Percentiles rank a stretch among this genome's conserved stretches.
Evolutionary conservation across 2,888 invertebrate genomes (phyloP).

Genomic region (Seira musarum): DNA sequence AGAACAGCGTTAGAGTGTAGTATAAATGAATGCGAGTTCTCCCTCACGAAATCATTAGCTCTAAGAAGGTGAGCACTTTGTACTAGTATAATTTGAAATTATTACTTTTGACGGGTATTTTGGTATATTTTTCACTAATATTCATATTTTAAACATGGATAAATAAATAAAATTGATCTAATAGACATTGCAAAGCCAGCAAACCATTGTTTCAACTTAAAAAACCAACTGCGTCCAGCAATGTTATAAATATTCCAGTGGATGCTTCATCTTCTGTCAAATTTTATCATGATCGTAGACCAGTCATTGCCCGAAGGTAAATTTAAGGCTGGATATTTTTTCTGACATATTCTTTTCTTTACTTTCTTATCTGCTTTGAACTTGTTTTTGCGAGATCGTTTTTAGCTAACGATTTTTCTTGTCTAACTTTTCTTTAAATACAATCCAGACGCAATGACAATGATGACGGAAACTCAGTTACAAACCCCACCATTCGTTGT

Average conservation of each 20-base stretch:
- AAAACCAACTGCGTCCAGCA: constrained; percentile 32
- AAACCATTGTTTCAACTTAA: constrained; percentile 42
- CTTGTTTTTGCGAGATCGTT: too few species aligned
- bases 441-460: too few species aligned
- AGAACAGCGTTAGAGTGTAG: constrained; percentile 35
- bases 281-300: constrained; percentile 48
- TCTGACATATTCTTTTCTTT: too few species aligned
- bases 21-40: constrained; percentile 46
- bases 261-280: constrained; percentile 43
- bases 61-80: constrained; percentile 38
- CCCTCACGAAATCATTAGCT: constrained; percentile 36
- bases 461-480: constrained; percentile 2
- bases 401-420: too few species aligned
- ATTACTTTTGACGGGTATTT: too few species aligned
- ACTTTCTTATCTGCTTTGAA: too few species aligned
- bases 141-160: too few species aligned
- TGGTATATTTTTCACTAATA: too few species aligned
- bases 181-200: constrained; percentile 41
- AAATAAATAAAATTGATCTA: too few species aligned
- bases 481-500: constrained; percentile 24
- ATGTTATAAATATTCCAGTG: constrained; percentile 39
- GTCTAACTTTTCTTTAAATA: too few species aligned
- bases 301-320: constrained; percentile 38
- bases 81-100: too few species aligned
- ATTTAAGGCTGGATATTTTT: too few species aligned